Evolutionary conservation across 1,140 invertebrate genomes (phyloP).

Genomic region (Zaprionus davidi): DNA sequence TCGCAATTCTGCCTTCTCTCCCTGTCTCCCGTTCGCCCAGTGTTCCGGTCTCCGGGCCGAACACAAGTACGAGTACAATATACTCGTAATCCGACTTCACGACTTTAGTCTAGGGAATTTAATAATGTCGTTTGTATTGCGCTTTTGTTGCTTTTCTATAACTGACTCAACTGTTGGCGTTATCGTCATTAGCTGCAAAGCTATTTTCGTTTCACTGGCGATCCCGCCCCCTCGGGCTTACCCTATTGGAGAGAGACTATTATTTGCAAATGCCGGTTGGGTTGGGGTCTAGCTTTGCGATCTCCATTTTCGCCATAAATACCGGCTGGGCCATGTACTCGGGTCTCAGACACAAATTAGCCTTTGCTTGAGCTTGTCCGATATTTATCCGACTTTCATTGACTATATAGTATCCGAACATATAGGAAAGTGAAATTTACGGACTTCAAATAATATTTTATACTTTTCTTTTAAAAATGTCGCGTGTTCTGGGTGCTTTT

Average conservation of each 20-base stretch:
- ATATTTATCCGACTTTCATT: conserved; percentile 6
- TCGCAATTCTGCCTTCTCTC: conserved; percentile 6
- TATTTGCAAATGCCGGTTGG: conserved; percentile 32
- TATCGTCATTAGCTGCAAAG: conserved; percentile 53
- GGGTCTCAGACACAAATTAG: conserved; percentile 62
- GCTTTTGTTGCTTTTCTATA: conserved; percentile 48
- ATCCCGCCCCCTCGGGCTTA: conserved; percentile 9
- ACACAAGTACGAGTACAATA: not conserved
- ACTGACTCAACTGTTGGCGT: conserved; percentile 24
- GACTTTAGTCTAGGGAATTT: conserved; percentile 65
- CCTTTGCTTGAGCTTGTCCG: conserved; percentile 57
- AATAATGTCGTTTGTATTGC: conserved; percentile 79
- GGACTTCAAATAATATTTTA: not conserved
- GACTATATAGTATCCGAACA: not conserved
- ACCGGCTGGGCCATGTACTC: conserved; percentile 43
- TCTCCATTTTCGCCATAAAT: conserved; percentile 74
- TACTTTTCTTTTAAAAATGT: conserved; percentile 31
- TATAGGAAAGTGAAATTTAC: conserved; percentile 29
- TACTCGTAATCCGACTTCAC: conserved; percentile 41
- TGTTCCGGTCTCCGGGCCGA: not conserved
- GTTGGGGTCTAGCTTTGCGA: conserved; percentile 34
- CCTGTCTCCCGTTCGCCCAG: not conserved
- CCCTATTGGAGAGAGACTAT: conserved; percentile 15
- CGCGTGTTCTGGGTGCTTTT: conserved; percentile 28
- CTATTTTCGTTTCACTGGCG: conserved; percentile 53